A percentile compares a stretch with the other conserved stretches of the same genome.
Evolutionary conservation across 2,888 invertebrate species (phyloP).

Genomic region (Erebia epiphron): DNA sequence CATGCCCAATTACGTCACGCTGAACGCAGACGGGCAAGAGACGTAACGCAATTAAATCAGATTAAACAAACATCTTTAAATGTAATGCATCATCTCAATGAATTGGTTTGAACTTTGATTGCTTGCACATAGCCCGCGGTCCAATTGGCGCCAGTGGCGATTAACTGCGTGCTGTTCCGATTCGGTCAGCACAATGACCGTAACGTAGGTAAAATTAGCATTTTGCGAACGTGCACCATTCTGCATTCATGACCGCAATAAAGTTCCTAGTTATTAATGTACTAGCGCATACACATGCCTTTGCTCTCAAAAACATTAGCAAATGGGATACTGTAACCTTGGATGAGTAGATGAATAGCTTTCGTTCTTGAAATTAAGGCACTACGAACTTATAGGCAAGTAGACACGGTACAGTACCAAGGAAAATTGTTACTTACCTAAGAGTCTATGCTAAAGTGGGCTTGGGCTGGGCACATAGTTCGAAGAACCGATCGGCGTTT

Average conservation of each 20-base stretch:
- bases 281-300: not conserved
- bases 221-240: constrained; percentile 57
- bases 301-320: constrained; percentile 6
- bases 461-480: no score
- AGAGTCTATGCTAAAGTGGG: no score
- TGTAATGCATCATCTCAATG: constrained; percentile 51
- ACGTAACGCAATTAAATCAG: constrained; percentile 32
- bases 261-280: constrained; percentile 47
- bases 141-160: constrained; percentile 67
- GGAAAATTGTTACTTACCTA: no score
- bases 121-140: constrained; percentile 52
- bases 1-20: constrained; percentile 1
- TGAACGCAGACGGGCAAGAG: constrained; percentile 32
- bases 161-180: constrained; percentile 71
- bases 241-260: constrained; percentile 64
- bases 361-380: not conserved
- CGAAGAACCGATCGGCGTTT: no score
- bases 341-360: not conserved
- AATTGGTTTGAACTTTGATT: constrained; percentile 53
- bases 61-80: constrained; percentile 36
- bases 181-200: constrained; percentile 72
- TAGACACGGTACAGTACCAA: not conserved
- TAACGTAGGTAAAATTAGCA: constrained; percentile 68
- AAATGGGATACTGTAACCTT: not conserved
- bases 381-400: not conserved